Percentiles rank a stretch among this genome's conserved stretches.
phyloP scores from a whole-genome alignment of 2,888 invertebrate species.

The Heliconius cydno region DNA sequence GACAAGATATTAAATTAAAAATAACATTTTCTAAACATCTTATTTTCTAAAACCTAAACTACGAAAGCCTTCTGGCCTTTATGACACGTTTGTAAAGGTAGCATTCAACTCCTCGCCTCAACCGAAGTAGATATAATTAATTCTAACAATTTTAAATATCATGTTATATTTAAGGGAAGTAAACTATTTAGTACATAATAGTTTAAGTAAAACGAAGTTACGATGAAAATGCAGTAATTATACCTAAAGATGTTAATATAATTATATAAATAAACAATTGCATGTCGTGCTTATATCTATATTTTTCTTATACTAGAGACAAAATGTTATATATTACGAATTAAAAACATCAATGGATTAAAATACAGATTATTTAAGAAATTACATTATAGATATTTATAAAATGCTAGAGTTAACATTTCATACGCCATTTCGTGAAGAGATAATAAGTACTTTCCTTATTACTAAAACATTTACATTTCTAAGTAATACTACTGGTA shows the following conservation, averaged over 20 bases:
- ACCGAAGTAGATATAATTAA: not conserved
- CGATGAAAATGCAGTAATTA: not conserved
- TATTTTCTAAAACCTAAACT: not conserved
- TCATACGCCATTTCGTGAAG: not conserved
- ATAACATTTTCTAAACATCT: not conserved
- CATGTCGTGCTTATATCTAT: slow-evolving; percentile 11
- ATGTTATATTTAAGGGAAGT: not conserved
- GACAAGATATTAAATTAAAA: not conserved
- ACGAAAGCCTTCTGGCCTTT: not conserved
- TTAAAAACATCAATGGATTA: slow-evolving; percentile 2
- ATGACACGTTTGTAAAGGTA: not conserved
- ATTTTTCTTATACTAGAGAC: not conserved
- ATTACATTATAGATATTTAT: not conserved
- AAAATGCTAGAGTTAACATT: slow-evolving; percentile 5
- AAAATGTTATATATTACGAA: not conserved
- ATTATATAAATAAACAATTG: slow-evolving; percentile 9
- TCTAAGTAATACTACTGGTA: slow-evolving; percentile 24
- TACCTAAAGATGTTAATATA: not conserved
- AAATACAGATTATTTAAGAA: not conserved
- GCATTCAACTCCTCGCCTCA: too few relatives aligned
- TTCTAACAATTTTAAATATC: not conserved
- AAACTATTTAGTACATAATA: slow-evolving; percentile 7
- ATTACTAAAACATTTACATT: slow-evolving; percentile 3
- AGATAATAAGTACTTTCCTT: slow-evolving; percentile 7
- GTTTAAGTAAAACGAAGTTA: slow-evolving; percentile 21